A percentile compares a stretch with the other conserved stretches of the same genome.
Evolutionary conservation across 2,888 invertebrate species (phyloP).

Genomic region (Pandemis heparana): DNA sequence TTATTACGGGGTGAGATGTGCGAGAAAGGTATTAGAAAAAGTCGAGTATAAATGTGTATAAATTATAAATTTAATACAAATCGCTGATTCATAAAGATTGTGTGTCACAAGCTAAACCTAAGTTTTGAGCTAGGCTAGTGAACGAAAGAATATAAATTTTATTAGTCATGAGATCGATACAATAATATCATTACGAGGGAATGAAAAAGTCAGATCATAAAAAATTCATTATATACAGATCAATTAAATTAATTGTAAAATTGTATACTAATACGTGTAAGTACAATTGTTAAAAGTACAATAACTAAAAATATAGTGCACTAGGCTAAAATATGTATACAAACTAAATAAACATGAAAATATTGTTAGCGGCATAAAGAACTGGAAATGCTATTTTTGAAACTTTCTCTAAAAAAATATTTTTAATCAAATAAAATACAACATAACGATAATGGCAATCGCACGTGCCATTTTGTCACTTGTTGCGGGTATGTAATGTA

Average conservation of each 20-base stretch:
- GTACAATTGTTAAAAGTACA: not conserved
- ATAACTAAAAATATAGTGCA: not conserved
- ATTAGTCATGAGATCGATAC: slow-evolving; percentile 19
- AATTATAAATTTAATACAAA: slow-evolving; percentile 29
- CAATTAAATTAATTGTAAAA: slow-evolving; percentile 3
- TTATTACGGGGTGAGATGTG: too few species aligned
- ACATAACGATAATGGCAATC: too few species aligned
- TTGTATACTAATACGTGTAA: not conserved
- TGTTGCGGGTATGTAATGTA: not conserved
- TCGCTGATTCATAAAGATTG: slow-evolving; percentile 18
- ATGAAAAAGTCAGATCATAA: slow-evolving; percentile 15
- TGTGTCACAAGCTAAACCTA: slow-evolving; percentile 11
- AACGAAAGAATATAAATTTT: not conserved
- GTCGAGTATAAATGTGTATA: not conserved
- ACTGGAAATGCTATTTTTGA: too few species aligned
- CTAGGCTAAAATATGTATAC: too few species aligned
- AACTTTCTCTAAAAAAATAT: too few species aligned
- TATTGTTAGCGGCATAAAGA: too few species aligned
- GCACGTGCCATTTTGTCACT: too few species aligned
- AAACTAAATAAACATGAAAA: too few species aligned
- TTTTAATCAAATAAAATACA: too few species aligned
- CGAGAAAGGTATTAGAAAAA: not conserved
- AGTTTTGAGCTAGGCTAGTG: slow-evolving; percentile 16
- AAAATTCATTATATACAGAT: slow-evolving; percentile 24
- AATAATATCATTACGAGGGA: slow-evolving; percentile 24